Conservation (phyloP, 2,888 invertebrate genomes). For the Adelognathus sp. region DNA sequence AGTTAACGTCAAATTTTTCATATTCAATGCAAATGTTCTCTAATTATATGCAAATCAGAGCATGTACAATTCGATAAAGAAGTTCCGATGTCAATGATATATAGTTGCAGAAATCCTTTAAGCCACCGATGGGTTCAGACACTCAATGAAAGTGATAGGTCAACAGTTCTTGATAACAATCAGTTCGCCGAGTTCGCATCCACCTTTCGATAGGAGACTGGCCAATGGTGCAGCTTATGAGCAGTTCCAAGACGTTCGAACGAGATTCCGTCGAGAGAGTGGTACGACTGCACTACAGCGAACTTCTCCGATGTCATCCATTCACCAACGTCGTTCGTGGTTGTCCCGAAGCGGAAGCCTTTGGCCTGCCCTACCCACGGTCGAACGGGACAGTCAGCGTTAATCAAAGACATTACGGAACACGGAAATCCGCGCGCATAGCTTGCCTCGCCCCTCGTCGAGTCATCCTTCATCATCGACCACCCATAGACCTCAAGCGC, state of each 20-base stretch:
- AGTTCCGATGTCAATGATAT: background rate
- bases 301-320: conserved; percentile 1
- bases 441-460: background rate
- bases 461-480: conserved; percentile 3
- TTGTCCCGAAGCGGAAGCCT: conserved; percentile 15
- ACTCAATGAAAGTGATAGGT: background rate
- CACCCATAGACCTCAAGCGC: background rate
- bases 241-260: background rate
- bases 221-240: background rate
- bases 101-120: background rate
- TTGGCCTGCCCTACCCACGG: background rate
- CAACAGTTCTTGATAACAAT: background rate
- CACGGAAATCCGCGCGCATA: conserved; percentile 8
- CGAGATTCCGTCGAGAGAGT: background rate
- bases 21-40: too few relatives aligned
- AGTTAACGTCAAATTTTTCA: too few relatives aligned
- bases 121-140: background rate
- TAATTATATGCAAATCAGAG: too few relatives aligned
- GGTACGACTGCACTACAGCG: background rate
- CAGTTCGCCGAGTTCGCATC: background rate
- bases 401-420: conserved; percentile 43
- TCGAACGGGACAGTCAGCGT: background rate
- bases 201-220: background rate
- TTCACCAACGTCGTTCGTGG: background rate
- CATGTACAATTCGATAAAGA: too few relatives aligned